Conservation (phyloP, 2,113 vertebrate genomes). For the Cettia cetti region DNA sequence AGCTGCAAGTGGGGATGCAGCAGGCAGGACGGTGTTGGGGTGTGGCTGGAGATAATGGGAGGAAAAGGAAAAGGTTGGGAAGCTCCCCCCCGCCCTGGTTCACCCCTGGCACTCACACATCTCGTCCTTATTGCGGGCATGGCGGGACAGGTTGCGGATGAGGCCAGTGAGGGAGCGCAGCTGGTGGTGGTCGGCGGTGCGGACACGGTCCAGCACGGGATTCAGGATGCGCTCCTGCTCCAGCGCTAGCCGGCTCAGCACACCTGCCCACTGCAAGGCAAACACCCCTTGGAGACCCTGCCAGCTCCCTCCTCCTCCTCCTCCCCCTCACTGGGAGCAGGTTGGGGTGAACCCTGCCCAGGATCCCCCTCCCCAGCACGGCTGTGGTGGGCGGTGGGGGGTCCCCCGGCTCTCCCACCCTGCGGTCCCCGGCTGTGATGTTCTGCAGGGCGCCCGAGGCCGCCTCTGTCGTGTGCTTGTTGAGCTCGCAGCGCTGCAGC, state of each 20-base stretch:
- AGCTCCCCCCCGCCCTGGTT: rapidly evolving
- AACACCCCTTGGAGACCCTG: background rate
- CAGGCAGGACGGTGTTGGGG: background rate
- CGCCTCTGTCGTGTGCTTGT: constrained; percentile 81
- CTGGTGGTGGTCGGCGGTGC: constrained; percentile 81
- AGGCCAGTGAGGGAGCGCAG: constrained; percentile 88
- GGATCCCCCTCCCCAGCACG: rapidly evolving
- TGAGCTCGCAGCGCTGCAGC: constrained; percentile 83
- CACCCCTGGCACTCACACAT: constrained; percentile 78
- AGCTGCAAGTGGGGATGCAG: background rate
- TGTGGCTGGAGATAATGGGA: rapidly evolving
- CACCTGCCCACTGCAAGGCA: constrained; percentile 81
- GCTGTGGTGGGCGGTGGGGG: background rate
- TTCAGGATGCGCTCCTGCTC: constrained; percentile 93
- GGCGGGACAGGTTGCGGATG: constrained; percentile 88
- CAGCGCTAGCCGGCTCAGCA: constrained; percentile 85
- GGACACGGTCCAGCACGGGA: constrained; percentile 84
- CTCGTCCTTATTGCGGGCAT: constrained; percentile 85
- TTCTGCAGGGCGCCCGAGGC: constrained; percentile 91
- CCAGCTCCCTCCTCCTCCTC: background rate
- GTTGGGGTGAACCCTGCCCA: rapidly evolving
- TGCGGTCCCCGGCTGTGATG: constrained; percentile 86
- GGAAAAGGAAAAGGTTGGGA: background rate
- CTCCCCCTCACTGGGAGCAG: rapidly evolving
- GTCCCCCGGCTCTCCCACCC: constrained; percentile 65